Evolutionary conservation across 2,113 vertebrate species (phyloP).

Genomic region (Pangasianodon hypophthalmus): DNA sequence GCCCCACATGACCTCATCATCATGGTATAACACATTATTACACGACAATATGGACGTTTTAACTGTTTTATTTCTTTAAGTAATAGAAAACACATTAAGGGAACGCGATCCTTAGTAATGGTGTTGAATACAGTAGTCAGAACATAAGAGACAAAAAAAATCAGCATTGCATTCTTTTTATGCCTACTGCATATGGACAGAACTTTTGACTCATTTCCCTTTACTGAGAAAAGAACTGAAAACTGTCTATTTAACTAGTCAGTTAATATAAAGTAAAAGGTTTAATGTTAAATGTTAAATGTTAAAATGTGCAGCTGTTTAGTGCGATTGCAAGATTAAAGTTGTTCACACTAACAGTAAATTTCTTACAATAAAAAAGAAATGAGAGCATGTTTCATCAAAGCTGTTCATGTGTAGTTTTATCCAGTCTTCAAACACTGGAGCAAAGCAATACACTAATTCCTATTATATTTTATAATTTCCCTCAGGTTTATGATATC

Average conservation of each 20-base stretch:
- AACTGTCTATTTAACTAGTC: neutral
- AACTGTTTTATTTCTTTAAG: neutral
- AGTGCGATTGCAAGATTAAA: neutral
- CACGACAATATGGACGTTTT: neutral
- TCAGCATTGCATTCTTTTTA: neutral
- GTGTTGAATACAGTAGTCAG: neutral
- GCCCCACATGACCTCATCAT: constrained; percentile 77
- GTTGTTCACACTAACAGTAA: too few species aligned
- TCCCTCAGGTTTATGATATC: neutral
- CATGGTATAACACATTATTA: constrained; percentile 74
- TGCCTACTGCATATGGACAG: neutral
- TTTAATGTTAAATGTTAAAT: neutral
- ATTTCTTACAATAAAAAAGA: neutral
- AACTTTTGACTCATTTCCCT: neutral
- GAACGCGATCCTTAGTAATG: neutral
- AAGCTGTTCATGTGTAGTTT: neutral
- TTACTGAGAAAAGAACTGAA: neutral
- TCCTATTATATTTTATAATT: neutral
- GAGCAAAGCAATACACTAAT: neutral
- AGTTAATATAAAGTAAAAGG: neutral
- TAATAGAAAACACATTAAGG: neutral
- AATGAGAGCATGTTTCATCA: neutral
- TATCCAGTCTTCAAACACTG: neutral
- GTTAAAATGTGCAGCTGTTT: neutral
- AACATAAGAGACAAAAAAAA: neutral